phyloP scores from a whole-genome alignment of 1,140 invertebrate species.

The Nixonia krombeini region DNA sequence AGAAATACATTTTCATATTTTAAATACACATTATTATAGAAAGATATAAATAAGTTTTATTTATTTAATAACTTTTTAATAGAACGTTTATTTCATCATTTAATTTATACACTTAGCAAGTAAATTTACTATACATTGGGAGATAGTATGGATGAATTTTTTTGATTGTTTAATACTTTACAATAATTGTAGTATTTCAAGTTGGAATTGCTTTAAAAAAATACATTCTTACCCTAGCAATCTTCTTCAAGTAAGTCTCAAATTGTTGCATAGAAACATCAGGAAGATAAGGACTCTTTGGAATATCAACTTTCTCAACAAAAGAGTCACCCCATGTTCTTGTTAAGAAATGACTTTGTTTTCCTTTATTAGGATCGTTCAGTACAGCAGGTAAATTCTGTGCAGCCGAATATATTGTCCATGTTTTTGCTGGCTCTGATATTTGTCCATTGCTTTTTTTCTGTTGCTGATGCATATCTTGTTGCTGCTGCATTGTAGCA shows the following conservation, averaged over 20 bases:
- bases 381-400: conserved; percentile 97
- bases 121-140: too few species aligned
- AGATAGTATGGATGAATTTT: too few species aligned
- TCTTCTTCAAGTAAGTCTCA: conserved; percentile 87
- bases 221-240: conserved; percentile 69
- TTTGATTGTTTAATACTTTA: conserved; percentile 2
- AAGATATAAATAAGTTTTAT: too few species aligned
- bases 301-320: conserved; percentile 84
- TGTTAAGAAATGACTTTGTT: conserved; percentile 94
- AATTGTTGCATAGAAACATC: conserved; percentile 89
- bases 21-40: too few species aligned
- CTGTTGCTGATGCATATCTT: too few species aligned
- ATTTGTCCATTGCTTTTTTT: conserved; percentile 63
- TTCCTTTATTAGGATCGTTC: conserved; percentile 93
- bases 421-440: conserved; percentile 72
- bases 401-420: conserved; percentile 85
- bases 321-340: conserved; percentile 98
- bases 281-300: conserved; percentile 85
- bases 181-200: conserved; percentile 10
- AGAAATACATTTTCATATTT: too few species aligned
- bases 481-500: conserved; percentile 77
- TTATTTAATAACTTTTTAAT: too few species aligned
- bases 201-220: too few species aligned
- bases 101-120: too few species aligned
- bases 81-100: too few species aligned